A percentile compares a stretch with the other conserved stretches of the same genome.
Conservation (phyloP, 2,797 vertebrate species). For the Bucorvus abyssinicus region DNA sequence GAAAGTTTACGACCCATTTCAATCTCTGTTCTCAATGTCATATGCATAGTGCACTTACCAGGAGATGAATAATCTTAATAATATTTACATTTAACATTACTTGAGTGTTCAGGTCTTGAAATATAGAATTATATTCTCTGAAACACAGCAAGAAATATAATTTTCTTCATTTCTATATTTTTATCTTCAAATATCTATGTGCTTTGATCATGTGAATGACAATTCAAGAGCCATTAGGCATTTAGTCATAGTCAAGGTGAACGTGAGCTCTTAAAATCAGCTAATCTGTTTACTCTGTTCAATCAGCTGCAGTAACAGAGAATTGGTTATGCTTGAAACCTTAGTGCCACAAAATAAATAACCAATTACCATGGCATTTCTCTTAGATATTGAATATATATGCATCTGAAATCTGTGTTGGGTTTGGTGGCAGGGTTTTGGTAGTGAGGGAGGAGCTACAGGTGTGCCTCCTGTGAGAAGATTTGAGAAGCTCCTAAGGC, state of each 20-base stretch:
- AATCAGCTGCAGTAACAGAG: not conserved
- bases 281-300: not conserved
- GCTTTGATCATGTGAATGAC: not conserved
- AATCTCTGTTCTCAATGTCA: not conserved
- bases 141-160: not conserved
- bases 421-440: not conserved
- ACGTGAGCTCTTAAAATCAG: not conserved
- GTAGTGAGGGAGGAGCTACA: not conserved
- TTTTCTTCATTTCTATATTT: not conserved
- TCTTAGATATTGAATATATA: not conserved
- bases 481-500: not conserved
- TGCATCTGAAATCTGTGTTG: not conserved
- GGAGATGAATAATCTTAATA: not conserved
- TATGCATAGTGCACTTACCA: not conserved
- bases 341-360: not conserved
- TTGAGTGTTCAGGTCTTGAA: not conserved
- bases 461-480: not conserved
- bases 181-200: not conserved
- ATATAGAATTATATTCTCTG: not conserved
- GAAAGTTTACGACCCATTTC: not conserved
- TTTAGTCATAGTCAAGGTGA: conserved; percentile 7
- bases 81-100: not conserved
- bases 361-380: not conserved
- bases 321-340: not conserved
- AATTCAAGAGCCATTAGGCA: not conserved